Evolutionary conservation across 2,797 vertebrate species (phyloP).

Genomic region (Rhinella marina): DNA sequence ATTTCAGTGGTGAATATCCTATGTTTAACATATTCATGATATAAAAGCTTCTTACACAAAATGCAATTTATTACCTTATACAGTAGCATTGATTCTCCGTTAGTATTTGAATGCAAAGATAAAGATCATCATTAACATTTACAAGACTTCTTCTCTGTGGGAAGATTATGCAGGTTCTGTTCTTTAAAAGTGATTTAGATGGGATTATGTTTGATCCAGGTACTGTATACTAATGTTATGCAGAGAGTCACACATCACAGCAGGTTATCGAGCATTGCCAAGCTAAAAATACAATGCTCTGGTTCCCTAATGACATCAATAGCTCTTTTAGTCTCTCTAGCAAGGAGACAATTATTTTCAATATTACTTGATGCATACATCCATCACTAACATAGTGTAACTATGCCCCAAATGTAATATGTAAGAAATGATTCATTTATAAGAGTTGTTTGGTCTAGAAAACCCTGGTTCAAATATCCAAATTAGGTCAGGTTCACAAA

Average conservation of each 20-base stretch:
- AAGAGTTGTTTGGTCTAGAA: neutral
- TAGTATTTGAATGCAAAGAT: conserved; percentile 33
- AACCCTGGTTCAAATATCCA: neutral
- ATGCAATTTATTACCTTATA: conserved; percentile 32
- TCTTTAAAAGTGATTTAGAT: conserved; percentile 31
- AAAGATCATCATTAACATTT: conserved; percentile 51
- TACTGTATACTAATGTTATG: conserved; percentile 22
- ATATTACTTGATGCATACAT: conserved; percentile 24
- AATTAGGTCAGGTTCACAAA: neutral
- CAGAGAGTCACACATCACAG: conserved; percentile 34
- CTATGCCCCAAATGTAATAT: neutral
- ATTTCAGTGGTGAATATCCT: neutral
- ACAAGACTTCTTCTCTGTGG: neutral
- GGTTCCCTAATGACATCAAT: conserved; percentile 38
- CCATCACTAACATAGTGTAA: conserved; percentile 9
- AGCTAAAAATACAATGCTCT: conserved; percentile 39
- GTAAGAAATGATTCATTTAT: neutral
- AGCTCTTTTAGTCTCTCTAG: conserved; percentile 13
- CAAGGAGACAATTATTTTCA: conserved; percentile 36
- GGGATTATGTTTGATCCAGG: conserved; percentile 40
- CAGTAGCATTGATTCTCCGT: neutral
- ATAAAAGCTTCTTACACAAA: conserved; percentile 14
- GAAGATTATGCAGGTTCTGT: conserved; percentile 20
- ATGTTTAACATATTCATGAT: neutral
- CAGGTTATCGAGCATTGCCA: conserved; percentile 14